These are phyloP conservation scores for Paraescarpia echinospica DNA, from an alignment of 1,140 invertebrate species.

Conservation along the genomic window DNA sequence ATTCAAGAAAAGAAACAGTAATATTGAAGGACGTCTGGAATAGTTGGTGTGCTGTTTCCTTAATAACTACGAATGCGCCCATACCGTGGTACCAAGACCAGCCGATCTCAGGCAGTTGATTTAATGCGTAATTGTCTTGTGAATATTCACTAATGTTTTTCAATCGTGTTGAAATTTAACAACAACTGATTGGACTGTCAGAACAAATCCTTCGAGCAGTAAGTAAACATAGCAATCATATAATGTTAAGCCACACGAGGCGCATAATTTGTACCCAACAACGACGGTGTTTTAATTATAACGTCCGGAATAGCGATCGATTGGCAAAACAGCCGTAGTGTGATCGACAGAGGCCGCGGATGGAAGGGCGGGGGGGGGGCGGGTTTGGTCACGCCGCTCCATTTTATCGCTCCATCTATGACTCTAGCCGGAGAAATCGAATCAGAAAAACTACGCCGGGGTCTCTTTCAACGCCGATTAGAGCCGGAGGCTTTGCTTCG, in stretches of 20 bases:
- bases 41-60: no score
- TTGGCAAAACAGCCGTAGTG: neutral
- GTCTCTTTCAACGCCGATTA: neutral
- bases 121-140: neutral
- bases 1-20: no score
- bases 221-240: neutral
- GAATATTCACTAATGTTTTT: neutral
- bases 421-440: neutral
- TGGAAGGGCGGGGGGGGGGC: no score
- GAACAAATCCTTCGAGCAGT: neutral
- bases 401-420: neutral
- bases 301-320: no score
- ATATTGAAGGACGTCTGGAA: no score
- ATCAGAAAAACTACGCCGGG: neutral
- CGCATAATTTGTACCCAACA: neutral
- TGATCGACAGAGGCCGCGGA: neutral
- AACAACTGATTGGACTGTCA: neutral
- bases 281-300: neutral
- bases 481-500: neutral
- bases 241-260: no score
- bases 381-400: neutral
- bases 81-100: neutral
- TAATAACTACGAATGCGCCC: neutral
- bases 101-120: neutral
- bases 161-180: neutral